Evolutionary conservation across 2,888 invertebrate species (phyloP).

Genomic region (Coleophora flavipennella): DNA sequence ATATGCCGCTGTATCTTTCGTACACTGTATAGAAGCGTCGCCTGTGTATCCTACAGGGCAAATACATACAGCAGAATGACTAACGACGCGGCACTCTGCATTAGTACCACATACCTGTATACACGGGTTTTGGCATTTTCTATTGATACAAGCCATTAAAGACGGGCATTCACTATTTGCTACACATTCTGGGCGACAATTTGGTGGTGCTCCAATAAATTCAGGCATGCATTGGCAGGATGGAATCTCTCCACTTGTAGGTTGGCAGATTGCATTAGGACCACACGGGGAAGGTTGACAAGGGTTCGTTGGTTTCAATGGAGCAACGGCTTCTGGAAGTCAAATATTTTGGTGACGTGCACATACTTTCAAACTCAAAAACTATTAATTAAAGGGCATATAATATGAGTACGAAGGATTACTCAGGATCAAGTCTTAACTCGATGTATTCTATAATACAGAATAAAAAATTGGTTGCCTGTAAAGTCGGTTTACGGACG

Average conservation of each 20-base stretch:
- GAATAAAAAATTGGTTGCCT: too few species aligned
- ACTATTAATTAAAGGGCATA: too few species aligned
- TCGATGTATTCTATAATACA: too few species aligned
- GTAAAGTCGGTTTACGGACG: too few species aligned
- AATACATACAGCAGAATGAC: constrained; percentile 81
- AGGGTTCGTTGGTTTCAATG: constrained; percentile 61
- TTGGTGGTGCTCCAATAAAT: constrained; percentile 79
- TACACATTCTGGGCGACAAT: constrained; percentile 82
- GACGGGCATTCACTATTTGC: constrained; percentile 80
- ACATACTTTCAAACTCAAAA: too few species aligned
- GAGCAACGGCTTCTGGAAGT: constrained; percentile 37
- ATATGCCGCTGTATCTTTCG: constrained; percentile 25
- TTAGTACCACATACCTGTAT: constrained; percentile 80
- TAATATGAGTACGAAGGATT: too few species aligned
- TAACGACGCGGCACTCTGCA: constrained; percentile 82
- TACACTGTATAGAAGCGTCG: constrained; percentile 81
- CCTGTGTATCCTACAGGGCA: constrained; percentile 80
- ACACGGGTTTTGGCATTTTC: constrained; percentile 85
- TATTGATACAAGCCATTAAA: constrained; percentile 80
- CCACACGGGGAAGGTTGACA: constrained; percentile 86
- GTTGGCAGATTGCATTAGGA: constrained; percentile 77
- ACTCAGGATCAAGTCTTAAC: too few species aligned
- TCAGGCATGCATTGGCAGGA: constrained; percentile 80
- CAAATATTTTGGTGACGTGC: too few species aligned
- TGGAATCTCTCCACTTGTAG: constrained; percentile 68